Conservation (phyloP, 2,113 vertebrate species). For the Tragelaphus buxtoni region DNA sequence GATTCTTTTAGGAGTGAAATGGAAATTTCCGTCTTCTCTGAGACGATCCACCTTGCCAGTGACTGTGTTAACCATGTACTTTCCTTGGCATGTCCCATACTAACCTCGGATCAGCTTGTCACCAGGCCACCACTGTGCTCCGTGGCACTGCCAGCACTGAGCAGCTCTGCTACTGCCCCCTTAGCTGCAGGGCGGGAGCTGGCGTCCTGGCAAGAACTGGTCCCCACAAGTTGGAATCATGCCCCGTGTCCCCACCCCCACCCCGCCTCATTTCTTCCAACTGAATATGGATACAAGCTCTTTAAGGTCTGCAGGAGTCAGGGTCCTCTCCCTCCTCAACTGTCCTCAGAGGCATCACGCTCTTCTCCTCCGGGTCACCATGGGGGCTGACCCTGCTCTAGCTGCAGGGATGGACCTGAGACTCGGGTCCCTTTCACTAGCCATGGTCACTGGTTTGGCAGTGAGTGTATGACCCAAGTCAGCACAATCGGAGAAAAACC, state of each 20-base stretch:
- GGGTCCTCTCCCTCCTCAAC: background rate
- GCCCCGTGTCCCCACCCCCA: fast-evolving
- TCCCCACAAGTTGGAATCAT: background rate
- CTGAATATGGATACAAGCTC: background rate
- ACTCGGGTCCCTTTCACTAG: background rate
- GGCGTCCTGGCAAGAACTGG: background rate
- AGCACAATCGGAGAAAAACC: background rate
- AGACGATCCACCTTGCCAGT: background rate
- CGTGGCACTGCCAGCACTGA: background rate
- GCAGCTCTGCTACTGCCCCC: background rate
- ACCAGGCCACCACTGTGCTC: background rate
- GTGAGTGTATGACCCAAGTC: background rate
- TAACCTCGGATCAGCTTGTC: background rate
- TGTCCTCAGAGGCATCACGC: background rate
- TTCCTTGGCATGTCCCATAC: background rate
- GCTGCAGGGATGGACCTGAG: background rate
- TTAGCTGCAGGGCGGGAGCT: background rate
- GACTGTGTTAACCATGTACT: conserved; percentile 24
- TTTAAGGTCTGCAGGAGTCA: background rate
- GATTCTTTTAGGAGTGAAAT: conserved; percentile 57
- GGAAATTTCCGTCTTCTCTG: conserved; percentile 57
- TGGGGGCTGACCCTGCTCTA: background rate
- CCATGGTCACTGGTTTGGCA: background rate
- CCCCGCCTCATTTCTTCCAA: background rate
- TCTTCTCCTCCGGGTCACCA: background rate